Evolutionary conservation across 2,797 vertebrate species (phyloP).

Genomic region (Rhadinocentrus ornatus): DNA sequence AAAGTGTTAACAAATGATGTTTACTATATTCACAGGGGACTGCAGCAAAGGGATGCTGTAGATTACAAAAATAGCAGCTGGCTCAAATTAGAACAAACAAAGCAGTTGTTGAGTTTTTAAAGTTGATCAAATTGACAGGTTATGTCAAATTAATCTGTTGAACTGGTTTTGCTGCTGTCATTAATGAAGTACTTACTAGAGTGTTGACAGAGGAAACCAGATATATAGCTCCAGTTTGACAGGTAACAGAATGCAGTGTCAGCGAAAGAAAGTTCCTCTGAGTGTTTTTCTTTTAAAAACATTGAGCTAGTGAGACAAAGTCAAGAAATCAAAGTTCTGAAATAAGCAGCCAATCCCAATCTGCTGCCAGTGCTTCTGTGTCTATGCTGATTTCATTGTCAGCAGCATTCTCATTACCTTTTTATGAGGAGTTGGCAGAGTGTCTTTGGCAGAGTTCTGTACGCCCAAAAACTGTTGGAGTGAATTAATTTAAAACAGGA

Average conservation of each 20-base stretch:
- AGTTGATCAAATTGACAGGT: constrained; percentile 27
- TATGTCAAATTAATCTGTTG: constrained; percentile 37
- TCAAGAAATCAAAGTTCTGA: constrained; percentile 15
- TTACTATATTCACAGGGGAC: background rate
- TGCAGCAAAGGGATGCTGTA: background rate
- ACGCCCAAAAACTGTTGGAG: constrained; percentile 52
- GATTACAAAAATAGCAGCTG: constrained; percentile 47
- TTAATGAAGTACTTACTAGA: constrained; percentile 17
- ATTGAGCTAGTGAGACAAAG: constrained; percentile 24
- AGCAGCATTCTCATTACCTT: constrained; percentile 72
- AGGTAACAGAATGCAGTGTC: constrained; percentile 12
- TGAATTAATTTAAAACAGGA: constrained; percentile 69
- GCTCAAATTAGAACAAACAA: background rate
- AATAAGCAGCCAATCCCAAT: constrained; percentile 49
- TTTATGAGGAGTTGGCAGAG: constrained; percentile 69
- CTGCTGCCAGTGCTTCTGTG: constrained; percentile 50
- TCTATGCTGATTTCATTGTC: constrained; percentile 63
- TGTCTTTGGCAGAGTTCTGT: constrained; percentile 64
- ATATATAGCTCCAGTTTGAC: constrained; percentile 1
- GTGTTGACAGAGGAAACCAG: constrained; percentile 19
- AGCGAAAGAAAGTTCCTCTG: constrained; percentile 25
- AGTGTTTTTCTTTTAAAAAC: constrained; percentile 8
- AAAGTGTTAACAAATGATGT: constrained; percentile 16
- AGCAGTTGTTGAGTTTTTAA: constrained; percentile 31
- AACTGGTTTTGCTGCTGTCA: constrained; percentile 39